These are phyloP conservation scores for Microctonus hyperodae DNA, from an alignment of 2,888 invertebrate genomes.

Conservation along the genomic window DNA sequence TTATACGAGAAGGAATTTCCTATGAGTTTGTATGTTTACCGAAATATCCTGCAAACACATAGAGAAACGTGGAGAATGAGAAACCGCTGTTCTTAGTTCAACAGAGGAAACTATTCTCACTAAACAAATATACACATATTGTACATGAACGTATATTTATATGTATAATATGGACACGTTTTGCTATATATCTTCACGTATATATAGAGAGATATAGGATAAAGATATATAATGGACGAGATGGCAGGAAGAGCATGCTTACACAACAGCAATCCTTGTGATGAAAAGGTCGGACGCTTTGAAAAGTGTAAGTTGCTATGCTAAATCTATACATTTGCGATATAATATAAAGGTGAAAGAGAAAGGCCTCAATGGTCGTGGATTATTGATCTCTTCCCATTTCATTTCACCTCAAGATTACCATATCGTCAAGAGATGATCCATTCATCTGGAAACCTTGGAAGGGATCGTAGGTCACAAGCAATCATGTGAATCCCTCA, in stretches of 20 bases:
- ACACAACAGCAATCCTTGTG: slow-evolving; percentile 7
- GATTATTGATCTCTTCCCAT: slow-evolving; percentile 14
- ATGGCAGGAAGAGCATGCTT: slow-evolving; percentile 14
- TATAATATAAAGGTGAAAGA: not conserved
- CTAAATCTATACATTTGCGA: not conserved
- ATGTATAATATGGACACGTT: too few species aligned
- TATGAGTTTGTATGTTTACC: slow-evolving; percentile 13
- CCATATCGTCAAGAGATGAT: slow-evolving; percentile 26
- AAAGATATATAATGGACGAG: too few species aligned
- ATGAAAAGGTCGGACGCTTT: not conserved
- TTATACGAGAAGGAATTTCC: not conserved
- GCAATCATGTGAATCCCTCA: slow-evolving; percentile 22
- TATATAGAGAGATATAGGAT: too few species aligned
- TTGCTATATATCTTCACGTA: too few species aligned
- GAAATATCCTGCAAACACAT: not conserved
- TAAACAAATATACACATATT: not conserved
- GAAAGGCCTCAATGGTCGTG: slow-evolving; percentile 2
- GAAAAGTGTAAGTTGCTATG: not conserved
- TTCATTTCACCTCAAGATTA: slow-evolving; percentile 22
- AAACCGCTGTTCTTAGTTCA: not conserved
- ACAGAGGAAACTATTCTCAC: not conserved
- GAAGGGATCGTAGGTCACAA: slow-evolving; percentile 17
- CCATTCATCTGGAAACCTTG: slow-evolving; percentile 20
- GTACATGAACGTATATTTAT: not conserved
- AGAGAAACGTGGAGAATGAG: not conserved